phyloP scores from a whole-genome alignment of 2,888 invertebrate genomes.

The Andrena marginata region DNA sequence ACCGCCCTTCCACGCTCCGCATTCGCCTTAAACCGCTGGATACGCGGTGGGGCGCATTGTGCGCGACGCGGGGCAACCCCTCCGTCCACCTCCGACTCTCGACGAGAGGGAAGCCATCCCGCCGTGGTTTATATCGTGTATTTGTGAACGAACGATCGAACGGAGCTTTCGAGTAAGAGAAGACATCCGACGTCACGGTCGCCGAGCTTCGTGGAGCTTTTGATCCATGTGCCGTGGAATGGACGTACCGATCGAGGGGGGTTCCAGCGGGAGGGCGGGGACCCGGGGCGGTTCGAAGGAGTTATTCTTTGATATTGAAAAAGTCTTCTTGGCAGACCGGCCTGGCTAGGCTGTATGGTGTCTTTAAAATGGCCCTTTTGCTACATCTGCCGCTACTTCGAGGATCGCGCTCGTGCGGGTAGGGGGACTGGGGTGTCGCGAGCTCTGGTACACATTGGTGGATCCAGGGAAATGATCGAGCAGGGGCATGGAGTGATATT shows the following conservation, averaged over 20 bases:
- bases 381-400: not conserved
- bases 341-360: not conserved
- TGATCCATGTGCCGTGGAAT: slow-evolving; percentile 9
- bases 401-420: no score
- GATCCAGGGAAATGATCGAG: no score
- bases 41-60: slow-evolving; percentile 30
- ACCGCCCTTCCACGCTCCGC: slow-evolving; percentile 40
- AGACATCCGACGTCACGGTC: not conserved
- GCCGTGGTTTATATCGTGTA: slow-evolving; percentile 39
- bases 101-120: not conserved
- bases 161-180: not conserved
- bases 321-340: not conserved
- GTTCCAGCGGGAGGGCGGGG: not conserved
- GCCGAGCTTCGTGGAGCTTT: not conserved
- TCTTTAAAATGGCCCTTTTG: not conserved
- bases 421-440: no score
- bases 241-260: not conserved
- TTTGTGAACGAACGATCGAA: slow-evolving; percentile 22
- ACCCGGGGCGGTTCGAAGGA: not conserved
- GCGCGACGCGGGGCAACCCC: not conserved
- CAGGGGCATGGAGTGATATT: no score
- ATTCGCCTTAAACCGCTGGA: slow-evolving; percentile 46
- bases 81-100: not conserved
- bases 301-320: not conserved
- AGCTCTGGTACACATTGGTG: no score